Base-by-base conservation (phyloP, 37 sponge, comb jelly and placozoan species). In the Geodia barretti region DNA sequence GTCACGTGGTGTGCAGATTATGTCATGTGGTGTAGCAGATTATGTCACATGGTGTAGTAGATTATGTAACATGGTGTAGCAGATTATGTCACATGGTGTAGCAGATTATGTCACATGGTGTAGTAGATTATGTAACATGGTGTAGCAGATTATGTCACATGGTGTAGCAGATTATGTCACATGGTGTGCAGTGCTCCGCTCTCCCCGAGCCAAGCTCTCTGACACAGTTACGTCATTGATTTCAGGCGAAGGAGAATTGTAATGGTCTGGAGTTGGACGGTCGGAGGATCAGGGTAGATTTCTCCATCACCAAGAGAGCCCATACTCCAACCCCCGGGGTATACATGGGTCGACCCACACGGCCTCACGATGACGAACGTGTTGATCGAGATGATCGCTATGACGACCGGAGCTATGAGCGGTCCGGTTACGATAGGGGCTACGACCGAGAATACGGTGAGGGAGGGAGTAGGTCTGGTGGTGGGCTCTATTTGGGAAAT, bases 311-410 rank as follows among this genome's bases (percentile, higher is more conserved):
- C n/a, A 98, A 96, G 70, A 76, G 98, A 32, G 84, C 98, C 4
- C 98, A 98, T 80, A 98, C 94, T 32, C 98, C 98, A 21, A 98
- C 98, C 11, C 98, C 98, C 2, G 98, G 98, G 7, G 87, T 90
- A 39, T 98, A 98, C 78, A 98, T 98, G 98, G 98, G 98, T 4
- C 72, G 76, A 41, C 94, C 98, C 17, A 93, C 95, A 29, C 72
- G 41, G 17, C 25, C 70, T 67, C 11, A n/a, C 5, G 25, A 64
- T n/a, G 29, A 64, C 30, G 65, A 64, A 11, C 65, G 30, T 7
- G 3, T n/a, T 39, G 81, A 71, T 11, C 8, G 30, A 29, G 79
- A 79, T 41, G 71, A 70, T 28, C 38, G 62, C 11, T 70, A 80
- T 34, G 80, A 70, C 59, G 67, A 68, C 31, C 30, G 68, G 28